Evolutionary conservation across 2,888 invertebrate genomes (phyloP), one percentile per base, ranked within the genome.

Genomic region (Axea sp.): DNA sequence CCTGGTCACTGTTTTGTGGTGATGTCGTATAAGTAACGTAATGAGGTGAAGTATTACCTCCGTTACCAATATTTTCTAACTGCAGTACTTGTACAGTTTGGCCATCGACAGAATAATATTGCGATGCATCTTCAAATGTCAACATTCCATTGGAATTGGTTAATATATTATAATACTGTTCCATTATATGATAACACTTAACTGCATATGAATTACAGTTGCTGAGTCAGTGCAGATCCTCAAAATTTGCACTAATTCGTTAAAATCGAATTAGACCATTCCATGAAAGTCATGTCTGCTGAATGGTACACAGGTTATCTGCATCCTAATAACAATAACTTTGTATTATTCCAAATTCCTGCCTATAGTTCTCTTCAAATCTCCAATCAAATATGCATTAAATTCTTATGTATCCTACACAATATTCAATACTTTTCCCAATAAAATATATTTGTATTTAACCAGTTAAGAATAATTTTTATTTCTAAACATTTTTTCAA

Each of bases 151-250:
- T 82, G 75, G 83, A 69, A 81, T 83, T 83, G 76, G 83, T 77
- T 78, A 86, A 81, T 71, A 86, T 71, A 78, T 87, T 86, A 82
- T 78, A 84, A 83, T 84, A 85, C 73, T 86, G 84, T 81, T 84
- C 87, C 87, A 87, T 87, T 81, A 80, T 84, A 83, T 76, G 80
- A 30, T 35, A 76, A 78, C 62, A 78, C 76, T 79, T 62, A 76
- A 79, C 69, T 75, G 62, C 72, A 76, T 69, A 35, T 49, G 69
- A 80, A 78, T 76, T 43, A 75, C 67, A 37, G 71, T 73, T 77
- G 77, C 49, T 75, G 68, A 76, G 73, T 75, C 64, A 77, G 75
- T 45, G 65, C 57, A 62, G 72, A 76, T 76, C 76, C 76, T 71
- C 6, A 15, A 45, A 75, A 31, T 14, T 53, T 49, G 67, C 74